Evolutionary conservation across 2,113 vertebrate species (phyloP), one percentile per base, ranked within the genome.

Genomic region (Cercocebus atys): DNA sequence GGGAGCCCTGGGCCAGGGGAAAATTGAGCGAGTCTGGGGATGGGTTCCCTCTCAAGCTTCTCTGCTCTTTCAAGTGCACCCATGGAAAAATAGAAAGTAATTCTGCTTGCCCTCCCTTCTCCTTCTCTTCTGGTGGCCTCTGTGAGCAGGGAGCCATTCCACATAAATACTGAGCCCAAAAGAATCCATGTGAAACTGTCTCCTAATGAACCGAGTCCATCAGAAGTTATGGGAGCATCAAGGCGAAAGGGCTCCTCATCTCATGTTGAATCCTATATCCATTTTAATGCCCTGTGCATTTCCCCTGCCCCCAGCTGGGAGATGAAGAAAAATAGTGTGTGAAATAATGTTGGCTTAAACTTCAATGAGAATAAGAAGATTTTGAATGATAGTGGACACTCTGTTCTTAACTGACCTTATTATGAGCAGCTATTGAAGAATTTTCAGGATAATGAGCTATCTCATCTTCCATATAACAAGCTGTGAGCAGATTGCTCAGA

Each of bases 371-470:
- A 79, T 27, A 93, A 76, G 68, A 93, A 92, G 88, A 96, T 93
- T 95, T 84, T 97, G 95, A 97, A 80, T 90, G 95, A 97, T 75
- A 93, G 92, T 73, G 64, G 96, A 94, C 52, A 93, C 94, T 98
- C 64, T 97, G 93, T 95, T 97, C 82, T 97, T 97, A 97, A 96
- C 97, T 96, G 95, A 96, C 95, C 96, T 96, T 97, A 95, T 97
- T 97, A 97, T 50, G 88, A 97, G 96, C 40, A 93, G 90, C 93
- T 95, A 97, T 96, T 95, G 95, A 97, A 97, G 95, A 98, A 96
- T 98, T 98, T 97, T 97, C 97, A 98, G 97, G 85, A 96, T 97
- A 97, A 98, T 96, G 93, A 97, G 88, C 78, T 88, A 90, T 91
- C 93, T 97, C 95, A 88, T 97, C 94, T 98, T 95, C 96, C 96